Base-by-base conservation (phyloP, 2,113 vertebrate genomes). In the Archocentrus centrarchus region DNA sequence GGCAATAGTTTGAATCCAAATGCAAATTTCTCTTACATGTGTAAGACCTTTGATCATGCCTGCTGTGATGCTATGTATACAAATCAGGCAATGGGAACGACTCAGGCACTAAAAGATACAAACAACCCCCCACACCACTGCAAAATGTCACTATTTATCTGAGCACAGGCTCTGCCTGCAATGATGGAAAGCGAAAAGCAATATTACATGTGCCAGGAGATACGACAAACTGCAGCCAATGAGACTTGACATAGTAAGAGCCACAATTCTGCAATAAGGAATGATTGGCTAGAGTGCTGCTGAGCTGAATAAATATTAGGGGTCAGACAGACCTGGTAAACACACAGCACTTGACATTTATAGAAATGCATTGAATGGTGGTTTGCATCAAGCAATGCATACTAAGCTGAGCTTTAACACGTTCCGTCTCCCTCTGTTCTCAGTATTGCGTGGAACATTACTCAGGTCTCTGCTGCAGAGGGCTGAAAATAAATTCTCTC, bases 161-260 rank as follows among this genome's bases (percentile, higher is more conserved):
- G 59, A 75, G 82, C 75, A 3, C 79, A 35, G 64, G 80, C 88
- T 82, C 47, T 83, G 81, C 79, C 75, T 83, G 77, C 66, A 85
- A 84, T 94, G 93, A 95, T 95, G 89, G 85, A 91, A 94, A 93
- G 89, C 63, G 93, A 96, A 95, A 95, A 93, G 93, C 92, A 93
- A 95, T 93, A 94, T 95, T 80, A 89, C 84, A 85, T 83, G 80
- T 92, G 91, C 91, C 91, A 86, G 89, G 86, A 93, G 88, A 92
- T 91, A 83, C 44, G 64, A 70, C 77, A 81, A 92, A 85, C 80
- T 62, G 89, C 88, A 85, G 88, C 87, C 91, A 83, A 94, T 93
- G 91, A 94, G 91, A 94, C 75, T 83, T 91, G 92, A 94, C 94
- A 87, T 64, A 80, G 64, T 61, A 59, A 80, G 86, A 91, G 85